These are phyloP conservation scores for Cinclus cinclus DNA, from an alignment of 2,113 vertebrate species.

Conservation along the genomic window DNA sequence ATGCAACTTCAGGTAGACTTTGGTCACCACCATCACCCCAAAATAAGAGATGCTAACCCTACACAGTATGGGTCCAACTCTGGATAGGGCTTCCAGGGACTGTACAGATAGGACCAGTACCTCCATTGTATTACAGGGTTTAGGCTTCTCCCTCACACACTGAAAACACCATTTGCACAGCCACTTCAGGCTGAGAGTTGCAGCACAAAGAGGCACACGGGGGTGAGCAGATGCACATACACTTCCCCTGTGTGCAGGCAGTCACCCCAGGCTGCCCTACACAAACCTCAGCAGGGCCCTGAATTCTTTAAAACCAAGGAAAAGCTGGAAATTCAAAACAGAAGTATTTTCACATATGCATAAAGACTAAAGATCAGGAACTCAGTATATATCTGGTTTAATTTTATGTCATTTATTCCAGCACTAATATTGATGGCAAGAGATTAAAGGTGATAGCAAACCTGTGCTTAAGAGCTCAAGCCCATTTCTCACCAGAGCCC, in stretches of 20 bases:
- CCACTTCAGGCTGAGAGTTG: not conserved
- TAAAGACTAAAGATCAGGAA: not conserved
- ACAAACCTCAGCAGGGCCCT: not conserved
- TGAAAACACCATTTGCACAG: not conserved
- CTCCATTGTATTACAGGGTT: not conserved
- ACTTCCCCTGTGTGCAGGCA: not conserved
- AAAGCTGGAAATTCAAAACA: not conserved
- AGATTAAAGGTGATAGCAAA: not conserved
- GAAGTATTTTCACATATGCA: not conserved
- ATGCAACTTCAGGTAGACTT: not conserved
- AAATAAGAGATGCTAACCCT: not conserved
- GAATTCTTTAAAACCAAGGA: not conserved
- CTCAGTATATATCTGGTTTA: not conserved
- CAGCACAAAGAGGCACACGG: not conserved
- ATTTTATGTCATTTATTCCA: not conserved
- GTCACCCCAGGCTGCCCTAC: not conserved
- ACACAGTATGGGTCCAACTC: fast-evolving
- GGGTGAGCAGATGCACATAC: not conserved
- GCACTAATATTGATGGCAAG: not conserved
- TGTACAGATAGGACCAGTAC: not conserved
- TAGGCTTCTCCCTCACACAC: not conserved
- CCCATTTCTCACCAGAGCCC: not conserved
- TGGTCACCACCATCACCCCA: not conserved
- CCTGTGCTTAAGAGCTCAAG: not conserved
- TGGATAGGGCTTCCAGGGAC: not conserved